Evolutionary conservation across 2,888 invertebrate species (phyloP), one percentile per base, ranked within the genome.

Genomic region (Sericinus montela): DNA sequence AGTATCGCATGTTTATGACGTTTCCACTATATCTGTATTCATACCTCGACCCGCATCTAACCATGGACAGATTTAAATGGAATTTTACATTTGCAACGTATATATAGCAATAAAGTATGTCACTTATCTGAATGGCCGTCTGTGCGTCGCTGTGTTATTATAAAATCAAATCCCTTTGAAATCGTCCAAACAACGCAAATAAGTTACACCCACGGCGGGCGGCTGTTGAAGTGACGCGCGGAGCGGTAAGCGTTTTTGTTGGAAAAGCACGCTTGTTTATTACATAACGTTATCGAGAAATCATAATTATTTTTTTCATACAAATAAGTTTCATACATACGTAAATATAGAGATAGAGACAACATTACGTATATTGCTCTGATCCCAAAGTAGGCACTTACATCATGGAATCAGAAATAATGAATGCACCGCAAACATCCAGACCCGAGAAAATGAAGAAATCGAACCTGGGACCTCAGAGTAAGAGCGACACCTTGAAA

Each of bases 81-180:
- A 35, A 50, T 42, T 35, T 57, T 61, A 62, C 58, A 63, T 58
- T 60, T 51, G 57, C 62, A 54, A 53, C 57, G 49, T 54, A 58
- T 58, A 62, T 57, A 52, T 51, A 53, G 60, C 62, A 57, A 69
- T 74, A 74, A 74, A 73, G 61, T 64, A 65, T 56, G 63, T 58
- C 62, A 50, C 39, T 57, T 67, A 50, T 51, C 54, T 56, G 72
- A 72, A 74, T 70, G 61, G 65, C 39, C 57, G 62, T 63, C 65
- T 59, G 69, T 62, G 56, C 54, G 54, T 54, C 57, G 58, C 58
- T 56, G 59, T 61, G 63, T 69, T 67, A 69, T 72, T 78, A 73
- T 79, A 74, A 74, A 80, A 79, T 80, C 78, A 80, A 77, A 80
- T 67, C 63, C 79, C 69, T 78, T 80, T 79, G 72, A 79, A 72